Conservation (phyloP, 2,888 invertebrate genomes). For the Acanthoscelides obtectus region DNA sequence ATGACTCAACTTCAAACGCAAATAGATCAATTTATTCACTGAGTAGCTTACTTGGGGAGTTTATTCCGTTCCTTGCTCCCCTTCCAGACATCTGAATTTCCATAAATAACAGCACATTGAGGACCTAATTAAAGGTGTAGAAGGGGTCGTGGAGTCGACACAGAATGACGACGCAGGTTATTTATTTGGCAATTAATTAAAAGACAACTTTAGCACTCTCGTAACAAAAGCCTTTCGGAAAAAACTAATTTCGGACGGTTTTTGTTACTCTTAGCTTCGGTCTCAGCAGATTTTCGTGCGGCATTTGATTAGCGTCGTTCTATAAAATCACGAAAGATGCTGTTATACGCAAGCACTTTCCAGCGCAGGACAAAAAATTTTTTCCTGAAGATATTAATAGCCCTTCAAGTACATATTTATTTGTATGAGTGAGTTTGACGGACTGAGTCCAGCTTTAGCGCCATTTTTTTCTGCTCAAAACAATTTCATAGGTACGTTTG, state of each 20-base stretch:
- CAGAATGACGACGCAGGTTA: not conserved
- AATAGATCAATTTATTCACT: too few species aligned
- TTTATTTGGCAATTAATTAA: not conserved
- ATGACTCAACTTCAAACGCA: too few species aligned
- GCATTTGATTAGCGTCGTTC: not conserved
- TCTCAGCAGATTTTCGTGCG: not conserved
- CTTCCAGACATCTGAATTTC: not conserved
- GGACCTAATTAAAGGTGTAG: not conserved
- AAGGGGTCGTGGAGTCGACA: not conserved
- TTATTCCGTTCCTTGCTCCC: too few species aligned
- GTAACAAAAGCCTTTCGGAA: not conserved
- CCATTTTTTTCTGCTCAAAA: too few species aligned
- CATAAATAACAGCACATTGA: not conserved
- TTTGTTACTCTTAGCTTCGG: not conserved
- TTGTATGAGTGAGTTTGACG: too few species aligned
- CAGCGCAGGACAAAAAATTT: too few species aligned
- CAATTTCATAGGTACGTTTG: too few species aligned
- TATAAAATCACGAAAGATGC: not conserved
- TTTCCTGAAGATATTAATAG: too few species aligned
- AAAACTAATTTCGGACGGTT: not conserved
- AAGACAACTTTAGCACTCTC: not conserved
- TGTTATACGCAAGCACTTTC: not conserved
- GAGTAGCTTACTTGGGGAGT: too few species aligned
- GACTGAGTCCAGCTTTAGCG: too few species aligned
- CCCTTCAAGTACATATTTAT: too few species aligned